Base-by-base conservation (phyloP, 1,140 invertebrate genomes). In the Drosophila burlai region DNA sequence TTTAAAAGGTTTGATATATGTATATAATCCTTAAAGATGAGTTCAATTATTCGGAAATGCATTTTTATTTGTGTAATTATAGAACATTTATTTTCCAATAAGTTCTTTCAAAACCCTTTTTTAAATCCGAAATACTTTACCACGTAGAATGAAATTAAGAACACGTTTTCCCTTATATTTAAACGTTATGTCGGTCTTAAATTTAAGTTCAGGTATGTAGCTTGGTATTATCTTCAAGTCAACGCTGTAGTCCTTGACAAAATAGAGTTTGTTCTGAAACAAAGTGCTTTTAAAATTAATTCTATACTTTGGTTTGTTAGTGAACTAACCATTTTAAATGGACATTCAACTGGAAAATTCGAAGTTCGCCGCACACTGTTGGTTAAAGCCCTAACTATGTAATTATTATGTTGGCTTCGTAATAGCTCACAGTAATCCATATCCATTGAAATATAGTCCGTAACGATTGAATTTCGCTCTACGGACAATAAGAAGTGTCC, bases 341-440 rank as follows among this genome's bases (percentile, higher is more conserved):
- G 77, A 38, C 76, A 81, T 7, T 69, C 15, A 11, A 75, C 4
- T 2, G 76, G 76, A 24, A 75, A 75, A 45, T 81, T 81, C 0
- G 62, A 31, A 1, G 38, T 10, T 15, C 42, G 21, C 0, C 76
- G 76, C 0, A 81, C 6, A 15, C 31, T 49, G 2, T 26, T 31
- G 31, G 43, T 24, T 10, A 80, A 4, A 18, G 57, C 18, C 2
- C 49, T 42, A 13, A 68, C 7, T 45, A 68, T 6, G 40, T 15
- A 40, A 6, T 80, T 29, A 4, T 7, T 21, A 1, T 80, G 42
- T 4, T 29, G 24, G 24, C 36, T 55, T 2, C 54, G 11, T 7
- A 81, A 26, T 0, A 61, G 9, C 2, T 45, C 16, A 50, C 79
- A 81, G 24, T 49, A 69, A n/a, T 81, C 31, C n/a, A 81, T 3